A percentile compares a stretch with the other conserved stretches of the same genome.
Evolutionary conservation across 1,140 invertebrate genomes (phyloP).

Genomic region (Heliconius congener): DNA sequence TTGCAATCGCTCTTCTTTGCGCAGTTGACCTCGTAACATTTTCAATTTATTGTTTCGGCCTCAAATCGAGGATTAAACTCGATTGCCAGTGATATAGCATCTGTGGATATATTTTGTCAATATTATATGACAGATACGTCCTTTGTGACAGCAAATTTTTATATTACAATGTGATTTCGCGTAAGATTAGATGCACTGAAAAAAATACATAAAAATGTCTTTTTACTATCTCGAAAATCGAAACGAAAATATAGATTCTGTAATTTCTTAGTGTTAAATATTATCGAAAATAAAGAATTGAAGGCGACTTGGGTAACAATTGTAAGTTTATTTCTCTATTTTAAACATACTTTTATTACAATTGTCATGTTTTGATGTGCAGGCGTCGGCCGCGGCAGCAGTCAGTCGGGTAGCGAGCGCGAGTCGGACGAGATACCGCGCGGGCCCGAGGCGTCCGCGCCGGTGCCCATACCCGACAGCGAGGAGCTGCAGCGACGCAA

Average conservation of each 20-base stretch:
- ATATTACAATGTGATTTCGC: constrained; percentile 15
- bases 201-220: constrained; percentile 15
- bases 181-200: constrained; percentile 14
- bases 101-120: constrained; percentile 28
- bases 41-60: constrained; percentile 36
- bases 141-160: constrained; percentile 20
- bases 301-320: background rate
- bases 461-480: constrained; percentile 80
- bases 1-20: constrained; percentile 22
- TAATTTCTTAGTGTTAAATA: constrained; percentile 4
- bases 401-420: constrained; percentile 80
- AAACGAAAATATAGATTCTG: background rate
- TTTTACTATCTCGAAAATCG: background rate
- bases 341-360: background rate
- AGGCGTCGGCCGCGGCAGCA: constrained; percentile 80
- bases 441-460: constrained; percentile 70
- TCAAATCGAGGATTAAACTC: constrained; percentile 30
- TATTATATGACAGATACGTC: constrained; percentile 26
- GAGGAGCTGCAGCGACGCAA: constrained; percentile 87
- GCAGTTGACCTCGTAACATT: constrained; percentile 38
- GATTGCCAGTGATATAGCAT: constrained; percentile 24
- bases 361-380: constrained; percentile 27
- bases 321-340: background rate
- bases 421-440: constrained; percentile 66
- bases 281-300: constrained; percentile 3